Evolutionary conservation across 1,140 invertebrate genomes (phyloP).

Genomic region (Bombus confusus): DNA sequence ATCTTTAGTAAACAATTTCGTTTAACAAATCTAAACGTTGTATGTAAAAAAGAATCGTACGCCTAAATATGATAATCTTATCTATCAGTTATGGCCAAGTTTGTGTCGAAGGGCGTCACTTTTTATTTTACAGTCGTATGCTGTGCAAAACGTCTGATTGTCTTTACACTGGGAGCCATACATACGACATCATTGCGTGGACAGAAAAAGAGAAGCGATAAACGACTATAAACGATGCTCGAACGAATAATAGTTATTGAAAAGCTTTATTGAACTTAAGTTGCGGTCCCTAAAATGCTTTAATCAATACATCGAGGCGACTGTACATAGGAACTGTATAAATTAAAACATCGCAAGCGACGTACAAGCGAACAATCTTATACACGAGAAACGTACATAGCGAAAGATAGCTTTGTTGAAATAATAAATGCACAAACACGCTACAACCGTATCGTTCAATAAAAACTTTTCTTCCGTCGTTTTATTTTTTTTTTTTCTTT

Average conservation of each 20-base stretch:
- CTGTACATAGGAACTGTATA: conserved; percentile 64
- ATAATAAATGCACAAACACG: conserved; percentile 53
- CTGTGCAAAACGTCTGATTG: conserved; percentile 49
- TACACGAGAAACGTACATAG: conserved; percentile 6
- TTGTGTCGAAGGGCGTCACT: conserved; percentile 1
- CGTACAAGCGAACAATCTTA: conserved; percentile 22
- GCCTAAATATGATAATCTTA: conserved; percentile 14
- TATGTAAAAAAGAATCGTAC: background rate
- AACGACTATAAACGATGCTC: conserved; percentile 23
- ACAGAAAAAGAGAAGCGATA: conserved; percentile 29
- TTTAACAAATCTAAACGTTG: background rate
- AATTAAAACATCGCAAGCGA: conserved; percentile 34
- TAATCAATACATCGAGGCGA: conserved; percentile 20
- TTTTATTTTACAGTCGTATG: conserved; percentile 18
- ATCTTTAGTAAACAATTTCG: conserved; percentile 15
- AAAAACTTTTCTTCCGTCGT: conserved; percentile 48
- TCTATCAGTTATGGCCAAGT: conserved; percentile 30
- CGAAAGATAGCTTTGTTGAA: background rate
- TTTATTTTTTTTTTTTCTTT: no score
- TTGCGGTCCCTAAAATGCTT: conserved; percentile 28
- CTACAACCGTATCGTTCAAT: conserved; percentile 53
- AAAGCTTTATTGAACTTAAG: conserved; percentile 67
- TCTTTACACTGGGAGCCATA: conserved; percentile 47
- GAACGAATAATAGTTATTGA: conserved; percentile 19
- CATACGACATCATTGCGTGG: conserved; percentile 24